These are phyloP conservation scores for Diplosoma virens DNA, from an alignment of 23 tunicate genomes.

Conservation along the genomic window DNA sequence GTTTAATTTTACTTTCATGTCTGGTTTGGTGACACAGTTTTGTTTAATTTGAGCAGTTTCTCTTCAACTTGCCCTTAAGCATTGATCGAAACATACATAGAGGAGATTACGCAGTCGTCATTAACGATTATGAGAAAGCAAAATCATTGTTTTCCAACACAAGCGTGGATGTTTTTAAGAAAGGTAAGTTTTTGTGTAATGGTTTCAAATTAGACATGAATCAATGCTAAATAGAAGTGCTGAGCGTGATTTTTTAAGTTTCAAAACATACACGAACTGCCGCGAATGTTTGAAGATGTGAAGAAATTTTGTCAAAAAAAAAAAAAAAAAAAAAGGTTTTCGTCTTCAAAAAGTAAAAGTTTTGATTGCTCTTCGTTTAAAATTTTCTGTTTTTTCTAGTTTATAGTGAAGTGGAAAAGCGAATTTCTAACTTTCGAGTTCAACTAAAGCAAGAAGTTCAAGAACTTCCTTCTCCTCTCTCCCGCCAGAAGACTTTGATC, in stretches of 20 bases:
- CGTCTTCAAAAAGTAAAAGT: no score
- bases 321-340: no score
- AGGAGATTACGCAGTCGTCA: conserved; percentile 92
- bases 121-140: conserved; percentile 95
- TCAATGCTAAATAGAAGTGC: no score
- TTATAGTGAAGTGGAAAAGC: conserved; percentile 68
- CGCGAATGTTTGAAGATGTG: no score
- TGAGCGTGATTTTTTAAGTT: no score
- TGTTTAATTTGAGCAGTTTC: conserved; percentile 64
- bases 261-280: no score
- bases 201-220: no score
- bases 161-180: conserved; percentile 73
- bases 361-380: no score
- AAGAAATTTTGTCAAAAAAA: no score
- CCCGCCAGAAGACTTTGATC: conserved; percentile 76
- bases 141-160: conserved; percentile 89
- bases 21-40: no score
- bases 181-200: no score
- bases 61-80: conserved; percentile 84
- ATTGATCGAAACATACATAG: conserved; percentile 79
- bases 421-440: conserved; percentile 54
- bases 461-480: conserved; percentile 67
- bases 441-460: conserved; percentile 57
- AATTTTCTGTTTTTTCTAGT: conserved; percentile 24
- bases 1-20: no score